phyloP scores from a whole-genome alignment of 92 coral and sea anemone genomes.

The Bergia puertoricense region DNA sequence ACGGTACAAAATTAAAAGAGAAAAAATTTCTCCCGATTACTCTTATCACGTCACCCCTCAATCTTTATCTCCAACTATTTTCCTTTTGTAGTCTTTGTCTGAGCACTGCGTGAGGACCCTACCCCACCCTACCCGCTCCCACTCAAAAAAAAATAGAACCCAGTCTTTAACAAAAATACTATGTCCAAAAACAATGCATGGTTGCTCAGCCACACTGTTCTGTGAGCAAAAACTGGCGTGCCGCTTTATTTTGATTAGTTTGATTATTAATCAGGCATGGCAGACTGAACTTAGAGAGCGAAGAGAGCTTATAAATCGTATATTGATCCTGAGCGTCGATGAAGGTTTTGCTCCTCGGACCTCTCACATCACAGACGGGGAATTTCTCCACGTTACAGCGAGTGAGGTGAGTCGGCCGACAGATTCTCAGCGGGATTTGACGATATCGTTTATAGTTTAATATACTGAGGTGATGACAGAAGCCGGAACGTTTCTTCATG shows the following conservation, averaged over 20 bases:
- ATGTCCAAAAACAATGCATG: background rate
- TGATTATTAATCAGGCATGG: background rate
- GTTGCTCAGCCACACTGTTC: background rate
- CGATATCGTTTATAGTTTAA: no score
- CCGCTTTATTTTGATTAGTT: no score
- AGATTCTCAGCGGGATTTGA: background rate
- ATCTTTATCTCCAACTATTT: no score
- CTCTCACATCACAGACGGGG: constrained; percentile 77
- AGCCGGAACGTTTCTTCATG: background rate
- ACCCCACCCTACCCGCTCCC: no score
- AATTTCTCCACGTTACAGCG: constrained; percentile 83
- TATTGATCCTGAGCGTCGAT: constrained; percentile 31
- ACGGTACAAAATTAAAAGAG: no score
- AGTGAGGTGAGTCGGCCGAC: constrained; percentile 59
- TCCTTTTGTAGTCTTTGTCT: no score
- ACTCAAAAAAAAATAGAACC: background rate
- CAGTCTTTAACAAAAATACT: background rate
- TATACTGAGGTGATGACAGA: background rate
- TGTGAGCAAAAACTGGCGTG: no score
- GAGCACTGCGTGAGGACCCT: no score
- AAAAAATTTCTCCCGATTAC: no score
- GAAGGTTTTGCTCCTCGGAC: constrained; percentile 80
- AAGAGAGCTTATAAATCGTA: no score
- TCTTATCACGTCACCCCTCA: no score
- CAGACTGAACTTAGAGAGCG: no score